Base-by-base conservation (phyloP, 2,888 invertebrate genomes). In the Chironomus riparius region DNA sequence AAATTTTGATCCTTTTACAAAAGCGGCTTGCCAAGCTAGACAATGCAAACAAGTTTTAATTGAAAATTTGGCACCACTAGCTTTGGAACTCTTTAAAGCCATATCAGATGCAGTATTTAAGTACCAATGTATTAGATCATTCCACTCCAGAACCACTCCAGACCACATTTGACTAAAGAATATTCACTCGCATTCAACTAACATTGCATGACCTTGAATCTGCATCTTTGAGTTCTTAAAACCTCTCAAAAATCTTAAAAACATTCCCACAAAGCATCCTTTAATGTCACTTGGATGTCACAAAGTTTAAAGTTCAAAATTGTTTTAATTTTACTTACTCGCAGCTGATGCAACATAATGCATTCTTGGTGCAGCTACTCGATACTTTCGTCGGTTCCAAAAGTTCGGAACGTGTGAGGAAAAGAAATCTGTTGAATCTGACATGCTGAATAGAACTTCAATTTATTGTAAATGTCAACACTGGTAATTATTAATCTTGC, bases 381-480 rank as follows among this genome's bases (percentile, higher is more conserved):
- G 65, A 68, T 74, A 74, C 22, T 74, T 74, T 18, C 24, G n/a
- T 4, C 74, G 38, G 48, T 68, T 74, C 74, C 74, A 74, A 47
- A 74, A 74, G 28, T 47, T 74, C 24, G 68, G 68, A 74, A 74
- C 22, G 68, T 68, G 15, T 38, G 61, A 18, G 4, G 72, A 28
- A 18, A 72, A 62, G 28, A 72, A 72, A 12, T 72, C 72, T 71
- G 72, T 15, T 13, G 61, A 22, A 10, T 61, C 21, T n/a, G 61
- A 62, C 72, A 72, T 72, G 22, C 18, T 62, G n/a, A 50, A 50
- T n/a, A 50, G 15, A 15, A 50, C 15, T 50, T 56, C 6, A 56
- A 56, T 56, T 56, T 56, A 18, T 15, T 56, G 5, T 56, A 7
- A 15, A 1, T 18, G 6, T 18, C 56, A 56, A 56, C n/a, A 56